phyloP scores from a whole-genome alignment of 2,797 vertebrate species.

The Molothrus aeneus region DNA sequence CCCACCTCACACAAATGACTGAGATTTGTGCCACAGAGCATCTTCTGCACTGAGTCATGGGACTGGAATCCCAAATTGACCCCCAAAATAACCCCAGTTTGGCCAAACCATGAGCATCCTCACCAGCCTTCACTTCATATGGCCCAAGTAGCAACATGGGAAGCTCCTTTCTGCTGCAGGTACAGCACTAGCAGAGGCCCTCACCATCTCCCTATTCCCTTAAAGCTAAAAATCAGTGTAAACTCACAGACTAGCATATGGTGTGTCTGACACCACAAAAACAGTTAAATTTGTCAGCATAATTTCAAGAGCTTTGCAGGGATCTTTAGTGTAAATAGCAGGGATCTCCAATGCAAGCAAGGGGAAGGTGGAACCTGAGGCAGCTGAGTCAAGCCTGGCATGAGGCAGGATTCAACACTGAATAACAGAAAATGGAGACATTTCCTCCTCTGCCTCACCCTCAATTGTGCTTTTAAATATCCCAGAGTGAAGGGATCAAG shows the following conservation, averaged over 20 bases:
- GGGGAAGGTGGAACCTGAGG: background rate
- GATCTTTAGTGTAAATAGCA: background rate
- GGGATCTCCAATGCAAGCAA: background rate
- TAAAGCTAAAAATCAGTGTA: background rate
- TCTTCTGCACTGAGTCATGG: background rate
- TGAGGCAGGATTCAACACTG: background rate
- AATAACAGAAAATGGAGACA: constrained; percentile 24
- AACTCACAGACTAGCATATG: background rate
- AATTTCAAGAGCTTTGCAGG: constrained; percentile 4
- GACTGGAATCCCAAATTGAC: background rate
- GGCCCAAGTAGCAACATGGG: background rate
- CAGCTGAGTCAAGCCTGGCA: background rate
- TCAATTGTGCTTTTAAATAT: constrained; percentile 21
- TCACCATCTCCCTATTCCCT: background rate
- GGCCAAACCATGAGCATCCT: background rate
- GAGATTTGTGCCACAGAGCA: background rate
- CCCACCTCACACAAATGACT: background rate
- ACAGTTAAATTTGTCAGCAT: background rate
- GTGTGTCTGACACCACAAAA: constrained; percentile 3
- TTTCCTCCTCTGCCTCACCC: constrained; percentile 23
- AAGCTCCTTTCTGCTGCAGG: background rate
- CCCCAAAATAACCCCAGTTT: background rate
- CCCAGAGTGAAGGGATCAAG: background rate
- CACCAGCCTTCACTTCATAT: background rate
- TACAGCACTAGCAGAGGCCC: background rate